Conservation (phyloP, 2,797 vertebrate species). For the Hemibagrus guttatus region DNA sequence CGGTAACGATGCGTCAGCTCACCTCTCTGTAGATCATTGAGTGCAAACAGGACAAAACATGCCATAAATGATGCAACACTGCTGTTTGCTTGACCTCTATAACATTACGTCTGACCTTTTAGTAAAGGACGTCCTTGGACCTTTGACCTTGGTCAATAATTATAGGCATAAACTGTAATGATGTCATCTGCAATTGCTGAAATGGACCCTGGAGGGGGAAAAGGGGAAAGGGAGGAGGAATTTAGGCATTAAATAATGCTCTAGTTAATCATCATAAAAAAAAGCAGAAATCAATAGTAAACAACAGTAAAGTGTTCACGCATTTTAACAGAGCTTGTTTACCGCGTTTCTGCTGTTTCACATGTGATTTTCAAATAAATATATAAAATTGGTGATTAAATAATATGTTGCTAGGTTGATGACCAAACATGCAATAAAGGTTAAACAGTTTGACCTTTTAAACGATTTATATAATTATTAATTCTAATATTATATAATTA, state of each 20-base stretch:
- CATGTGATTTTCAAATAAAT: background rate
- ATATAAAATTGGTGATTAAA: background rate
- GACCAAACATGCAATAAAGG: background rate
- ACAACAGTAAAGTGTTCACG: background rate
- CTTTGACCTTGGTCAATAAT: conserved; percentile 59
- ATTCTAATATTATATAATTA: no score
- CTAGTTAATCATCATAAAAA: conserved; percentile 38
- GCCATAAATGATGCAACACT: conserved; percentile 48
- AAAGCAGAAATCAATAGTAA: conserved; percentile 31
- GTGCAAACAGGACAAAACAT: conserved; percentile 36
- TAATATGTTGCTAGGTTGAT: background rate
- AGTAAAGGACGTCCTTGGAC: conserved; percentile 42
- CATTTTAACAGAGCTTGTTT: background rate
- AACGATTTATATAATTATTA: background rate
- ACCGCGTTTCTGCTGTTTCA: background rate
- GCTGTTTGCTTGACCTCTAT: conserved; percentile 49
- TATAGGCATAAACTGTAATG: conserved; percentile 53
- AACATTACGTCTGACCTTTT: conserved; percentile 45
- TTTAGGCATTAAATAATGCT: conserved; percentile 33
- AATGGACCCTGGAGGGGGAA: conserved; percentile 37
- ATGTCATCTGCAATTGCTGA: conserved; percentile 45
- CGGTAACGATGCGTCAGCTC: background rate
- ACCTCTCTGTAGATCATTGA: background rate
- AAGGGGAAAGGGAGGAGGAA: background rate
- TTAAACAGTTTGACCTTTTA: conserved; percentile 21